Evolutionary conservation across 2,797 vertebrate species (phyloP).

Genomic region (Pagetopsis macropterus): DNA sequence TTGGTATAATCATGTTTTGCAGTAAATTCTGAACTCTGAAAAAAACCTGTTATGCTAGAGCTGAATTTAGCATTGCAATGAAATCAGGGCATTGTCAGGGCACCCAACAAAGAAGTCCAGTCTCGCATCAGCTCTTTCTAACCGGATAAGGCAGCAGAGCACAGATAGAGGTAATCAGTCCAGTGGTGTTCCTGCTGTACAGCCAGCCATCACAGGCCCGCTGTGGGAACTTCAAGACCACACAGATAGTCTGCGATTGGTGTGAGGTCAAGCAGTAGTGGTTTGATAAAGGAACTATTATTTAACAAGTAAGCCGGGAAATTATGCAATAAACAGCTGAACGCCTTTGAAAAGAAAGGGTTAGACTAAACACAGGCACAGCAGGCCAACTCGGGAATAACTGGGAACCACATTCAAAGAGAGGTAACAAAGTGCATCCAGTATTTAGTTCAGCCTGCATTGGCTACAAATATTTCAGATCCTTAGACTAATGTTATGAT

Average conservation of each 20-base stretch:
- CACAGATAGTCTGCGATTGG: constrained; percentile 58
- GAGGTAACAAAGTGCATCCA: constrained; percentile 34
- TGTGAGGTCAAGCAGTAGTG: constrained; percentile 57
- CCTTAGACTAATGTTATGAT: constrained; percentile 10
- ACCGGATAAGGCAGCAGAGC: constrained; percentile 40
- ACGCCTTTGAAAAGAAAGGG: constrained; percentile 54
- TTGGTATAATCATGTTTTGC: constrained; percentile 27
- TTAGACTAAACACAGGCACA: constrained; percentile 66
- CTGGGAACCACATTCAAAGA: constrained; percentile 42
- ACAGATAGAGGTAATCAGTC: constrained; percentile 33
- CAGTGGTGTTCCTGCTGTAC: constrained; percentile 30
- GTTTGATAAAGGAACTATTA: constrained; percentile 60
- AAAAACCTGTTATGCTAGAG: constrained; percentile 6
- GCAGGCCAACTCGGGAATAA: constrained; percentile 15
- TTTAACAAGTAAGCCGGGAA: constrained; percentile 66
- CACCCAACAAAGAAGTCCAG: constrained; percentile 42
- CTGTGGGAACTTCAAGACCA: constrained; percentile 62
- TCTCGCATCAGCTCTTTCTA: constrained; percentile 47
- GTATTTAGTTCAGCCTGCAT: constrained; percentile 14
- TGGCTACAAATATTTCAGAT: constrained; percentile 10
- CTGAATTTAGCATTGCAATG: constrained; percentile 23
- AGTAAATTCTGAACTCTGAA: constrained; percentile 26
- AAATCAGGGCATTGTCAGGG: constrained; percentile 28
- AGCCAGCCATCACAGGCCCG: constrained; percentile 45
- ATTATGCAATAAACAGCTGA: constrained; percentile 66